A percentile compares a stretch with the other conserved stretches of the same genome.
Conservation (phyloP, 1,140 invertebrate species). For the Nymphalis io region DNA sequence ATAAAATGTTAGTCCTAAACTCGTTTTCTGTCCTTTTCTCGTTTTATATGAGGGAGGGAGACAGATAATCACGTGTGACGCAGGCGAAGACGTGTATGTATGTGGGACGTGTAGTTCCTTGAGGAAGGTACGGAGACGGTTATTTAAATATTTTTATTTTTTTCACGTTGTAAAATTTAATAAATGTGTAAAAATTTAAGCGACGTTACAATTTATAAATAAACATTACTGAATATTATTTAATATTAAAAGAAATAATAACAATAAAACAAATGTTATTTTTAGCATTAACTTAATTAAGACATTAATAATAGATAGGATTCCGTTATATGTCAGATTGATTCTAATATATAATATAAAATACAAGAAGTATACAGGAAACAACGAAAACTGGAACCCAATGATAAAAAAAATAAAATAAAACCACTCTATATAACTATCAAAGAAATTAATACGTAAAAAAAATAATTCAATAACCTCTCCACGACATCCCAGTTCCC, state of each 20-base stretch:
- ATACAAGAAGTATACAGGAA: too few relatives aligned
- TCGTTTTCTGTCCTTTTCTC: constrained; percentile 53
- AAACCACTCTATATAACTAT: neutral
- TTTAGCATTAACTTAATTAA: too few relatives aligned
- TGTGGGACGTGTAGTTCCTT: constrained; percentile 50
- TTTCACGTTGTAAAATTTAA: constrained; percentile 4
- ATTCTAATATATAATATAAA: too few relatives aligned
- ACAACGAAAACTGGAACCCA: neutral
- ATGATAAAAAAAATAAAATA: neutral
- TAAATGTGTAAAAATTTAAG: too few relatives aligned
- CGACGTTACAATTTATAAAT: too few relatives aligned
- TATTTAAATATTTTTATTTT: neutral
- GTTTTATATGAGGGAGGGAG: constrained; percentile 51
- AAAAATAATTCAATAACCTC: constrained; percentile 32
- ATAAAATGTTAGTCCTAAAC: constrained; percentile 80
- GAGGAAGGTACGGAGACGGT: constrained; percentile 48
- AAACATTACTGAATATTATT: too few relatives aligned
- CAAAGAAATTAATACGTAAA: neutral
- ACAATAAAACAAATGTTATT: too few relatives aligned
- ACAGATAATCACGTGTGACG: constrained; percentile 62
- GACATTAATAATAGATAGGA: too few relatives aligned
- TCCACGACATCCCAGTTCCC: constrained; percentile 50
- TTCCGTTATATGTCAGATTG: too few relatives aligned
- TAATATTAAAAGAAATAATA: too few relatives aligned
- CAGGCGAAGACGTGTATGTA: constrained; percentile 56